Conservation (phyloP, 1,140 invertebrate genomes). For the Drosophila seguyi region DNA sequence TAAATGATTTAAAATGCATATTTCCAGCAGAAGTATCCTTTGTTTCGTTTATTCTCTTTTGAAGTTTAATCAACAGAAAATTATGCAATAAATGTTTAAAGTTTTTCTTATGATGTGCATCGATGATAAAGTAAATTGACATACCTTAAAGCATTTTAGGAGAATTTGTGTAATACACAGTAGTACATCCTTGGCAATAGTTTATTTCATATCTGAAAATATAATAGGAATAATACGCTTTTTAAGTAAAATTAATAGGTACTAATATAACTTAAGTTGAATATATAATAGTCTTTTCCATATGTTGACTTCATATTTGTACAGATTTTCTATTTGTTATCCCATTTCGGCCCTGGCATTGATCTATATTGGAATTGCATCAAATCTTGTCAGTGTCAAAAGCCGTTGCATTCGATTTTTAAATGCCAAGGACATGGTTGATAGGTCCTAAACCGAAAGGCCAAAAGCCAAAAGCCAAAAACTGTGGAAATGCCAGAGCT, state of each 20-base stretch:
- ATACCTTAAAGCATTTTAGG: neutral
- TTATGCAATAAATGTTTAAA: neutral
- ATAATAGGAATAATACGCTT: no score
- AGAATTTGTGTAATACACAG: no score
- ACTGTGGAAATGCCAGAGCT: slow-evolving; percentile 66
- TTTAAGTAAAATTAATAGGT: neutral
- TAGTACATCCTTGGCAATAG: neutral
- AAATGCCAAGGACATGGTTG: slow-evolving; percentile 66
- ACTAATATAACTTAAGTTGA: no score
- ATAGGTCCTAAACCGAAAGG: slow-evolving; percentile 21
- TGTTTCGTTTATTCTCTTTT: neutral
- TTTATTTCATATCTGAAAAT: neutral
- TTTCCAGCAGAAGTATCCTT: neutral
- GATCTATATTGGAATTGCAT: slow-evolving; percentile 50
- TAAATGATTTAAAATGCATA: slow-evolving; percentile 29
- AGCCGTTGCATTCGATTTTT: slow-evolving; percentile 21
- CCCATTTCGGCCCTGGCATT: neutral
- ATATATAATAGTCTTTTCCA: neutral
- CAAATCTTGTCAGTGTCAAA: slow-evolving; percentile 11
- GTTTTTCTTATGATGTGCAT: no score
- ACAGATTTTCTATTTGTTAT: neutral
- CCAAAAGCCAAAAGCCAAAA: slow-evolving; percentile 52
- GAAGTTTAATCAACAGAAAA: slow-evolving; percentile 2
- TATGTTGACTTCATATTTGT: neutral
- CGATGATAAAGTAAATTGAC: neutral